Conservation (phyloP, 2,888 invertebrate genomes). For the Conops quadrifasciatus region DNA sequence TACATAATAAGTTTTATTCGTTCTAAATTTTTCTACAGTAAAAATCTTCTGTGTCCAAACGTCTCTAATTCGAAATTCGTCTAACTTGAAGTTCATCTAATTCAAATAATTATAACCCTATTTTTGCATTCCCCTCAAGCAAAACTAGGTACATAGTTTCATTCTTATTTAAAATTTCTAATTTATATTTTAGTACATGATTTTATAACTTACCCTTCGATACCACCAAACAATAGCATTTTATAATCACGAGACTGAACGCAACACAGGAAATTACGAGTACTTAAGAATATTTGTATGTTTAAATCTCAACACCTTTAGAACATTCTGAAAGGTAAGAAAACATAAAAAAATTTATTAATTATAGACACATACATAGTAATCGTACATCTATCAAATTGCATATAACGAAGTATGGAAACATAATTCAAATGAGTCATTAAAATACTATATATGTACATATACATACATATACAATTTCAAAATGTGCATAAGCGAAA, state of each 20-base stretch:
- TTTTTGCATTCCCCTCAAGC: too few relatives aligned
- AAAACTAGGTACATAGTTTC: too few relatives aligned
- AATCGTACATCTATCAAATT: too few relatives aligned
- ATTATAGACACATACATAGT: too few relatives aligned
- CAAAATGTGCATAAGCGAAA: too few relatives aligned
- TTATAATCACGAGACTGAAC: constrained; percentile 8
- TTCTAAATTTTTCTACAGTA: not conserved
- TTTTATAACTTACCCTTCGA: constrained; percentile 57
- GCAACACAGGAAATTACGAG: not conserved
- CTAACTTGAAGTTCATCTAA: too few relatives aligned
- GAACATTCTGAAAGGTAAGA: constrained; percentile 1
- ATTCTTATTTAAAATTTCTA: not conserved
- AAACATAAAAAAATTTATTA: not conserved
- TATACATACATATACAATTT: too few relatives aligned
- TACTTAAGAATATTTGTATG: not conserved
- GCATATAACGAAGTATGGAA: too few relatives aligned
- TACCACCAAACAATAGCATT: constrained; percentile 60
- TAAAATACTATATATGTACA: too few relatives aligned
- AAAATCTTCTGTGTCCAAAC: not conserved
- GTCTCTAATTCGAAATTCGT: too few relatives aligned
- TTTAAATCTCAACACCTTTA: not conserved
- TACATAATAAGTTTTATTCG: not conserved
- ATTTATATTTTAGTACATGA: constrained; percentile 20
- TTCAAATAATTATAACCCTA: too few relatives aligned
- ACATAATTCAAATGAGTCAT: too few relatives aligned